phyloP scores from a whole-genome alignment of 2,888 invertebrate species.

The Lamproptera curius region DNA sequence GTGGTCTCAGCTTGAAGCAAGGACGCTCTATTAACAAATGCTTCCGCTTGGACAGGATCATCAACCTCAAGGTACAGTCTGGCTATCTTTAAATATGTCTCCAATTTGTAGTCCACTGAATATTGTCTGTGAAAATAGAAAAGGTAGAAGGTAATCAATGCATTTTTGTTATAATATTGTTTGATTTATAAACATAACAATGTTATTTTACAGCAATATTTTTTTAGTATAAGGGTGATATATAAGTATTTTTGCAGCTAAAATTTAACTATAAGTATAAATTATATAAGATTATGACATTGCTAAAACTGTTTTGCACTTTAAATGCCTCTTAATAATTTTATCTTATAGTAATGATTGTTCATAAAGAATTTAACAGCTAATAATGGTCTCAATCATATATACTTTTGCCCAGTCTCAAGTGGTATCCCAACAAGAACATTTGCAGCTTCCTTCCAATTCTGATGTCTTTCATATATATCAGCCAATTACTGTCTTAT shows the following conservation, averaged over 20 bases:
- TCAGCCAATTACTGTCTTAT: conserved; percentile 97
- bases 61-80: conserved; percentile 96
- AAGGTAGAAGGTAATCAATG: too few relatives aligned
- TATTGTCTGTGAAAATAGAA: conserved; percentile 90
- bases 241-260: too few relatives aligned
- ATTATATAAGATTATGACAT: too few relatives aligned
- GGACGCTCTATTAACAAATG: conserved; percentile 97
- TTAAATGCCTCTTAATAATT: too few relatives aligned
- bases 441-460: conserved; percentile 97
- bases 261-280: too few relatives aligned
- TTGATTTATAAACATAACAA: too few relatives aligned
- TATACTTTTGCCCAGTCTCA: conserved; percentile 97
- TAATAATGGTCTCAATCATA: conserved; percentile 7
- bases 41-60: conserved; percentile 97
- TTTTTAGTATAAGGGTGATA: too few relatives aligned
- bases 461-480: conserved; percentile 95
- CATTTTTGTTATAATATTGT: too few relatives aligned
- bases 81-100: conserved; percentile 98
- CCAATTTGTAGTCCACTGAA: conserved; percentile 96
- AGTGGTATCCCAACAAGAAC: conserved; percentile 97
- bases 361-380: too few relatives aligned
- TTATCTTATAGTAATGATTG: too few relatives aligned
- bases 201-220: too few relatives aligned
- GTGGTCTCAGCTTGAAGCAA: conserved; percentile 95
- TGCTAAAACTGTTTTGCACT: too few relatives aligned